Evolutionary conservation across 2,888 invertebrate species (phyloP), one percentile per base, ranked within the genome.

Genomic region (Mythimna loreyi): DNA sequence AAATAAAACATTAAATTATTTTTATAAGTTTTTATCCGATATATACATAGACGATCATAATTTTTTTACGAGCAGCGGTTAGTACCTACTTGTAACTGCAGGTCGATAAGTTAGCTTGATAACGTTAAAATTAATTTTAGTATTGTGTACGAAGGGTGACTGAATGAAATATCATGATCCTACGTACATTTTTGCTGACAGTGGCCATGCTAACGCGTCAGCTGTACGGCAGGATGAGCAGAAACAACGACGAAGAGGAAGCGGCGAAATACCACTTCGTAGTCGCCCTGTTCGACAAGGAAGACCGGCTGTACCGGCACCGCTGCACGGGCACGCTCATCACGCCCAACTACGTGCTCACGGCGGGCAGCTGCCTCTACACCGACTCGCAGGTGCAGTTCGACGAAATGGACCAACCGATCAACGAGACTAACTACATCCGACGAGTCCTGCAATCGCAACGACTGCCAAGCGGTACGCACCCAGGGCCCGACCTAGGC

Each of bases 261-360:
- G 3, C 0, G 0, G 3, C 0, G 0, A 67, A 61, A 13, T 67
- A 50, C 36, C 16, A 7, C 6, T 78, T 49, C 21, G 36, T 75
- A 45, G 72, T 75, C 19, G 25, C 60, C 9, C 47, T 75, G 9
- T 0, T 61, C 5, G 52, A 36, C n/a, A 47, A 57, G 11, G 25
- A 6, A 19, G 1, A 19, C 19, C 19, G 9, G 9, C 8, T 9
- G 19, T 7, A 8, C 6, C 13, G 23, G 7, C 19, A 13, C 21
- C 52, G 8, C n/a, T 78, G 78, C 25, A 53, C 49, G 3, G 72
- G 75, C 16, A 78, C 61, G 11, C 60, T 78, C 21, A 67, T 75
- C n/a, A 25, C 72, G 6, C 19, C 78, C 7, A 67, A 66, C 60
- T 75, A 66, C 72, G 67, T 72, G 7, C 16, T 75, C 28, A 58